phyloP scores from a whole-genome alignment of 2,113 vertebrate genomes.

The Eptatretus burgeri region DNA sequence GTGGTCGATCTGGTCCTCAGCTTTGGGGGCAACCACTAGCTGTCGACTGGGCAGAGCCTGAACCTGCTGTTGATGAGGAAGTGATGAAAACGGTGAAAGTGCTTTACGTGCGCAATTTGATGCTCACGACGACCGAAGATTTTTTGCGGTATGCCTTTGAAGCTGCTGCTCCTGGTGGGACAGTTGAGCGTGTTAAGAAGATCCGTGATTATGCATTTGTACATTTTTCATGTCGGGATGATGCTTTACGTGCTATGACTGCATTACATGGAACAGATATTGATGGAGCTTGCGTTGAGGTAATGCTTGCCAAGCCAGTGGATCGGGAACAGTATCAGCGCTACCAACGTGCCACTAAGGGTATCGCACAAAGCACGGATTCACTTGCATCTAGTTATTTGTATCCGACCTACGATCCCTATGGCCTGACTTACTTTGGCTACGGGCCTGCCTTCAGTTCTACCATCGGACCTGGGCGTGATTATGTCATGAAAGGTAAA shows the following conservation, averaged over 20 bases:
- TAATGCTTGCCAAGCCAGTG: conserved; percentile 53
- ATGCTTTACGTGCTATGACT: conserved; percentile 39
- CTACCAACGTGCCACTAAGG: background rate
- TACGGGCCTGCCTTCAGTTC: background rate
- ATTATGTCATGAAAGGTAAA: conserved; percentile 1
- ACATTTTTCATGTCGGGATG: conserved; percentile 52
- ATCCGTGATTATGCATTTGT: conserved; percentile 68
- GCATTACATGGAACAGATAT: conserved; percentile 45
- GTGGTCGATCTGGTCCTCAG: conserved; percentile 12
- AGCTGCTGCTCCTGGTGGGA: conserved; percentile 33
- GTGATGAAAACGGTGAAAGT: conserved; percentile 62
- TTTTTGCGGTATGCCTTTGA: conserved; percentile 50
- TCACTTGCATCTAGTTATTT: too few species aligned
- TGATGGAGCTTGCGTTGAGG: conserved; percentile 49
- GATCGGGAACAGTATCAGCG: conserved; percentile 11
- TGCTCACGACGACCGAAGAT: conserved; percentile 54
- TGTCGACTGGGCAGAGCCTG: conserved; percentile 78
- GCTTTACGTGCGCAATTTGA: conserved; percentile 67
- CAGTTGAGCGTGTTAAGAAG: conserved; percentile 70
- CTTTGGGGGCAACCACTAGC: conserved; percentile 62
- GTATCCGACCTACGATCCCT: background rate
- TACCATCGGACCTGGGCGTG: background rate
- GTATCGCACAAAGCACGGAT: too few species aligned
- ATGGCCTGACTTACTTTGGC: background rate
- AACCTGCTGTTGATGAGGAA: conserved; percentile 59